Evolutionary conservation across 2,888 invertebrate genomes (phyloP), one percentile per base, ranked within the genome.

Genomic region (Dryocosmus kuriphilus): DNA sequence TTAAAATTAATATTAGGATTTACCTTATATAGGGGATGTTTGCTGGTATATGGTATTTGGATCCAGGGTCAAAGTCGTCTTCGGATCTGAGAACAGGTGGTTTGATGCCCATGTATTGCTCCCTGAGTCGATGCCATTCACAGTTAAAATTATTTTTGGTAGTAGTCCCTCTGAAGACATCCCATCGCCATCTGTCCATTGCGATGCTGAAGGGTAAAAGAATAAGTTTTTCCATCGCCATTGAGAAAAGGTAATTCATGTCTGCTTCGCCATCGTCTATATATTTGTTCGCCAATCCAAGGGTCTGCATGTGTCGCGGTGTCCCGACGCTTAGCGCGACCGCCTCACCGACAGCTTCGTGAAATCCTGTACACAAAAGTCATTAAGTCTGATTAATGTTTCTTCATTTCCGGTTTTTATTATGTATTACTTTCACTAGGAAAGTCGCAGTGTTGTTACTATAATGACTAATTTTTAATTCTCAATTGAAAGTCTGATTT

Each of bases 271-370:
- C 94, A 87, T 97, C 96, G 81, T 97, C 96, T 0, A 96, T 94
- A 0, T 96, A 96, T n/a, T 94, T 94, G 86, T 96, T 96, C 0
- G 97, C 94, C 46, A 98, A 92, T 0, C 97, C 97, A 30, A 98
- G 92, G 46, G 96, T 95, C 88, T 97, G 96, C 9, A 98, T 94
- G 90, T 98, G 98, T 78, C 94, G 94, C 0, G 98, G 97, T 0
- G 97, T 97, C 0, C 96, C 94, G 0, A 97, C 95, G 0, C 97
- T 97, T 0, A 98, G 93, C 0, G 97, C 96, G 35, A 98, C 94
- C 0, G 97, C 96, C 92, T 98, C 98, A 0, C 98, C 98, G 22
- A 98, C 94, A 0, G 98, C 98, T 92, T 98, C 98, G 90, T 98
- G 98, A 90, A 98, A 98, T 84, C 97, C 98, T 95, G 92, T n/a